Conservation (phyloP, 92 coral and sea anemone genomes). For the Porites evermanni region DNA sequence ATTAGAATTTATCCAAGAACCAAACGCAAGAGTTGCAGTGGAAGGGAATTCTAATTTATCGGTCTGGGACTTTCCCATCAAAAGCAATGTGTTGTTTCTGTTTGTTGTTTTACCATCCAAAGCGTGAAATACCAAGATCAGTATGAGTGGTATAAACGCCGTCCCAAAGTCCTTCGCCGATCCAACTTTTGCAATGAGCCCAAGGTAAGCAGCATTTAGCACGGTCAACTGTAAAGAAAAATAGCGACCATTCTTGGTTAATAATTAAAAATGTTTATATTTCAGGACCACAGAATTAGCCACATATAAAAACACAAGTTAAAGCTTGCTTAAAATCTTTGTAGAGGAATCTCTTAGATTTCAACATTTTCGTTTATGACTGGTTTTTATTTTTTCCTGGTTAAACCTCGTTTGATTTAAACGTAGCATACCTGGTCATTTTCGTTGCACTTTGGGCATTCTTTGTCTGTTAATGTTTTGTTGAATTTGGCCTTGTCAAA, state of each 20-base stretch:
- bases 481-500: constrained; percentile 65
- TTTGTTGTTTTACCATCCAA: constrained; percentile 18
- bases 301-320: too few species aligned
- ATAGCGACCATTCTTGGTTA: background rate
- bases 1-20: constrained; percentile 70
- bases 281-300: too few species aligned
- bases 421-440: constrained; percentile 62
- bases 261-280: too few species aligned
- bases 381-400: too few species aligned
- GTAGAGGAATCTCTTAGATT: too few species aligned
- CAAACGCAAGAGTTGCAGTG: constrained; percentile 74
- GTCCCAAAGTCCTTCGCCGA: constrained; percentile 63
- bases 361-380: too few species aligned
- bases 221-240: constrained; percentile 68
- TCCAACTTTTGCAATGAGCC: constrained; percentile 58
- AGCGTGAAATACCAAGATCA: constrained; percentile 32
- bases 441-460: constrained; percentile 74
- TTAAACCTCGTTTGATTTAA: background rate
- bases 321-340: too few species aligned
- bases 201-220: constrained; percentile 82
- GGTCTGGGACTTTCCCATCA: constrained; percentile 16
- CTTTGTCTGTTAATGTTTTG: constrained; percentile 54
- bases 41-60: background rate
- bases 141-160: constrained; percentile 57
- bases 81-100: constrained; percentile 54